These are phyloP conservation scores for Casuarius casuarius DNA, from an alignment of 2,113 vertebrate genomes.

Conservation along the genomic window DNA sequence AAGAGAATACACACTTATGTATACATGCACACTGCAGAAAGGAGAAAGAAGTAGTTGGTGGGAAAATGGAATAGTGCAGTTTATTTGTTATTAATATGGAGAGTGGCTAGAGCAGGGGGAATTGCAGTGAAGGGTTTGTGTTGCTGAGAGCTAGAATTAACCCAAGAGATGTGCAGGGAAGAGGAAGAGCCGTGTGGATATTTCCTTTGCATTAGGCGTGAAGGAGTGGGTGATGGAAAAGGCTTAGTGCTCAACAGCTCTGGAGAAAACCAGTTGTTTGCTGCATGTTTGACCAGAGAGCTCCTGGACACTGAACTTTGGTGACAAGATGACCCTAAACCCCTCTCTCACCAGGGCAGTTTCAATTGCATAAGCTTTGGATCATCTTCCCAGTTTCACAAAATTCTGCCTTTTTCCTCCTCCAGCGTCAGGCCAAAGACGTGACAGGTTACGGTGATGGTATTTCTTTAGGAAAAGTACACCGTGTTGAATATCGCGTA, in stretches of 20 bases:
- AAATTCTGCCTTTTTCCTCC: not conserved
- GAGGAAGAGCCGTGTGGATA: not conserved
- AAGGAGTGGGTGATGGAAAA: not conserved
- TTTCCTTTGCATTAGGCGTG: not conserved
- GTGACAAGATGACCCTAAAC: not conserved
- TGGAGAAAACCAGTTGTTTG: not conserved
- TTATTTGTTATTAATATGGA: not conserved
- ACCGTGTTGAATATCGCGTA: not conserved
- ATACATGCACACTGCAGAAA: not conserved
- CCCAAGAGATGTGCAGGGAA: not conserved
- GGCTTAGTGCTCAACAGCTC: not conserved
- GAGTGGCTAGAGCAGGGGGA: not conserved
- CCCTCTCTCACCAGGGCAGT: not conserved
- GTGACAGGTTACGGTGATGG: not conserved
- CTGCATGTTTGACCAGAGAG: not conserved
- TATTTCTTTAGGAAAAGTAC: not conserved
- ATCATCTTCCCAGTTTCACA: not conserved
- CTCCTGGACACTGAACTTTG: not conserved
- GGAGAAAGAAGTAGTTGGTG: not conserved
- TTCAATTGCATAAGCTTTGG: not conserved
- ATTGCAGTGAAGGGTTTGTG: not conserved
- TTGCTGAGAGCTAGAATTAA: not conserved
- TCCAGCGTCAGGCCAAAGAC: not conserved
- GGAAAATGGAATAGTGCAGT: not conserved
- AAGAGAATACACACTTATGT: not conserved